Percentiles rank a stretch among this genome's conserved stretches.
phyloP scores from a whole-genome alignment of 2,113 vertebrate species.

The Nerophis ophidion region DNA sequence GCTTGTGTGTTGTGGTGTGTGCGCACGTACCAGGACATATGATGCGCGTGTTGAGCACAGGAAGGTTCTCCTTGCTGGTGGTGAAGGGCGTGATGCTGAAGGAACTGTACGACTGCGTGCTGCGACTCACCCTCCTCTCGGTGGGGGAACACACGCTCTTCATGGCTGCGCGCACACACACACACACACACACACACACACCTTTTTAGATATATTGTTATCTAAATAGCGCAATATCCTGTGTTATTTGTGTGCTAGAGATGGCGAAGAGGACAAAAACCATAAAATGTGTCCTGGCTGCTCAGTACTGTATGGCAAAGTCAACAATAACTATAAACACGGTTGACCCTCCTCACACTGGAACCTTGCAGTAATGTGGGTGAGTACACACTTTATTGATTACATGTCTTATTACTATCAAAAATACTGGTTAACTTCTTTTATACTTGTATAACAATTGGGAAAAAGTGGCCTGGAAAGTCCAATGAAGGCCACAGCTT shows the following conservation, averaged over 20 bases:
- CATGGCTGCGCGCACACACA: slow-evolving; percentile 47
- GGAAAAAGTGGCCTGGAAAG: not conserved
- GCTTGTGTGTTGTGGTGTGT: not conserved
- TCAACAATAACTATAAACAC: no score
- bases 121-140: slow-evolving; percentile 78
- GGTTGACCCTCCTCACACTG: no score
- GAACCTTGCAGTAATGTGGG: no score
- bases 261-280: no score
- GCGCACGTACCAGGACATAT: slow-evolving; percentile 86
- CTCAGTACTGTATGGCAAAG: no score
- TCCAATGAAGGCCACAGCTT: not conserved
- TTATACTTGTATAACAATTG: not conserved
- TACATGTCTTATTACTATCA: no score
- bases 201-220: not conserved
- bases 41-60: slow-evolving; percentile 96
- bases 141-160: slow-evolving; percentile 81
- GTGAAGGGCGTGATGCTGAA: slow-evolving; percentile 81
- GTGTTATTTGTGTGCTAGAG: no score
- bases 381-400: no score
- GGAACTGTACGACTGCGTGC: slow-evolving; percentile 79
- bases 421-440: not conserved
- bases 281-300: no score
- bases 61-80: slow-evolving; percentile 92
- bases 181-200: not conserved
- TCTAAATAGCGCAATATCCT: no score